Conservation (phyloP, 2,797 vertebrate species). For the Protosalanx chinensis region DNA sequence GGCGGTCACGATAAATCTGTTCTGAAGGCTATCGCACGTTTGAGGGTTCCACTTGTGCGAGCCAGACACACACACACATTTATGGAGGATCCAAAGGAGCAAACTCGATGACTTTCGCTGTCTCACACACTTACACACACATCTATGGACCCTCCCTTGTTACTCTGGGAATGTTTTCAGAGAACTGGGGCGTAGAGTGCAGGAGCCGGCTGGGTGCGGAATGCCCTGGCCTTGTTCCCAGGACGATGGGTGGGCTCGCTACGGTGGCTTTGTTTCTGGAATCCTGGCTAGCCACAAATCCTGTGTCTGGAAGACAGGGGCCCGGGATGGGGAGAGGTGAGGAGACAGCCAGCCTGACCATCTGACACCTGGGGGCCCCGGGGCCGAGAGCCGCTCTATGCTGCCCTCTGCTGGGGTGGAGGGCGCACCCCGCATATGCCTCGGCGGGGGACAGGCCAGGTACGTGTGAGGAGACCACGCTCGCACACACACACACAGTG, state of each 20-base stretch:
- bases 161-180: slow-evolving; percentile 52
- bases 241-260: slow-evolving; percentile 38
- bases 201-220: slow-evolving; percentile 28
- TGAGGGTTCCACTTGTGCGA: neutral
- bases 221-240: slow-evolving; percentile 43
- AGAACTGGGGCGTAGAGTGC: slow-evolving; percentile 28
- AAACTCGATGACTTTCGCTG: neutral
- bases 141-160: slow-evolving; percentile 30
- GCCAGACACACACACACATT: neutral
- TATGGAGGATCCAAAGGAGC: neutral
- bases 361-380: neutral
- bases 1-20: neutral
- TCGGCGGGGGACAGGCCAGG: too few species aligned
- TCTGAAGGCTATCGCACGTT: neutral
- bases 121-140: neutral
- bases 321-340: slow-evolving; percentile 19
- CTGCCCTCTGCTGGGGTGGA: neutral
- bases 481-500: too few species aligned
- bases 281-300: slow-evolving; percentile 36
- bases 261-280: slow-evolving; percentile 42
- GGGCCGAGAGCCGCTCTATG: neutral
- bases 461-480: too few species aligned
- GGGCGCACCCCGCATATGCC: too few species aligned
- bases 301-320: slow-evolving; percentile 36
- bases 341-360: slow-evolving; percentile 15